These are phyloP conservation scores for Archaeoteleia sp. DNA, from an alignment of 2,888 invertebrate genomes.

Conservation along the genomic window DNA sequence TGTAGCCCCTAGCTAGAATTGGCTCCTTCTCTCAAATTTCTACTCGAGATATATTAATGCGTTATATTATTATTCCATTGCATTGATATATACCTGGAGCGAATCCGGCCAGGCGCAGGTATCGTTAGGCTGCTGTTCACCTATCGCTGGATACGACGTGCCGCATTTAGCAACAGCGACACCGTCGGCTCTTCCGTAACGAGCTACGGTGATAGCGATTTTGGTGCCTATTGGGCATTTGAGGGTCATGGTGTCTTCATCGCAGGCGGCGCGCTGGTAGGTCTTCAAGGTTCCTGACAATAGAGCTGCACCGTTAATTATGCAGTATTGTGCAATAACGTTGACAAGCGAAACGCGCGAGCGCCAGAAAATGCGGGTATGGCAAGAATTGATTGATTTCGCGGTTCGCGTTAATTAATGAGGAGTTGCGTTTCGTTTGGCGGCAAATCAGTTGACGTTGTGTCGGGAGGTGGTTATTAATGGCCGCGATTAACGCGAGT, in stretches of 20 bases:
- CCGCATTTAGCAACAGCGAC: conserved; percentile 77
- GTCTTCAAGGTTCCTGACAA: conserved; percentile 93
- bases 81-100: conserved; percentile 81
- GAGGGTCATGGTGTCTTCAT: conserved; percentile 90
- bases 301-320: conserved; percentile 80
- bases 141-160: conserved; percentile 72
- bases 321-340: conserved; percentile 2
- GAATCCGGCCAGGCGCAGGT: conserved; percentile 86
- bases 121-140: conserved; percentile 77
- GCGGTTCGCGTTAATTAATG: conserved; percentile 62
- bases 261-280: conserved; percentile 94
- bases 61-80: too few species aligned
- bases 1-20: too few species aligned
- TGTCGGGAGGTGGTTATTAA: conserved; percentile 33
- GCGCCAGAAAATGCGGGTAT: conserved; percentile 13
- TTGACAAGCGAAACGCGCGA: conserved; percentile 38
- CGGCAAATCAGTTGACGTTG: conserved; percentile 41
- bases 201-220: conserved; percentile 93
- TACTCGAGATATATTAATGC: too few species aligned
- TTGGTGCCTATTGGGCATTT: conserved; percentile 94
- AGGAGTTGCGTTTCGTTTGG: conserved; percentile 57
- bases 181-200: conserved; percentile 83
- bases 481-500: conserved; percentile 39
- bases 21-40: too few species aligned
- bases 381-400: conserved; percentile 57